These are phyloP conservation scores for Cyanocitta stelleri DNA, from an alignment of 2,113 vertebrate genomes.

Conservation along the genomic window DNA sequence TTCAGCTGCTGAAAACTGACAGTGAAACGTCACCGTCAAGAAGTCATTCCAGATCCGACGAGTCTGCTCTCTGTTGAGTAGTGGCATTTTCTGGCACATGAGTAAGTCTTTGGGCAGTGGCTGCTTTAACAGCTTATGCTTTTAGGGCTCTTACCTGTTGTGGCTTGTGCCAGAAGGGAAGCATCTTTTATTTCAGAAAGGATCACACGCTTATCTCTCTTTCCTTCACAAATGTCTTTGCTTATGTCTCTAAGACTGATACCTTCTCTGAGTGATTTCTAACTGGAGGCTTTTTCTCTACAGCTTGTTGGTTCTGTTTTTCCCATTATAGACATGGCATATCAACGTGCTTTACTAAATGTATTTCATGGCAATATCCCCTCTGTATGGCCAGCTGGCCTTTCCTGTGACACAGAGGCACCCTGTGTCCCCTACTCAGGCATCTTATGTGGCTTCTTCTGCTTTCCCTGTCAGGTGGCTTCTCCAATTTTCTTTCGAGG, in stretches of 20 bases:
- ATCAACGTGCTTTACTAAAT: not conserved
- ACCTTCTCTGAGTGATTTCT: not conserved
- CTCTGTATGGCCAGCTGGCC: not conserved
- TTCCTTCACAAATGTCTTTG: not conserved
- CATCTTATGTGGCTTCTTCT: not conserved
- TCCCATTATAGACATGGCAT: accelerated
- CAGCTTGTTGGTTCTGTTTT: not conserved
- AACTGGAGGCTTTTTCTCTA: not conserved
- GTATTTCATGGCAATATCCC: not conserved
- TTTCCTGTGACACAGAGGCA: not conserved
- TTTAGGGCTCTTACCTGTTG: not conserved
- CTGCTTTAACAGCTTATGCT: not conserved
- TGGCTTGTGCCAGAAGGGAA: not conserved
- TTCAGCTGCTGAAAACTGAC: not conserved
- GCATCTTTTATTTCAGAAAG: not conserved
- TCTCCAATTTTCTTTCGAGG: not conserved
- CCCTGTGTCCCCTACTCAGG: not conserved
- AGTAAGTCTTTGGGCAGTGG: not conserved
- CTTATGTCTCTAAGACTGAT: not conserved
- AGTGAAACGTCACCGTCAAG: not conserved
- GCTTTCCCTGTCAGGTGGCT: accelerated
- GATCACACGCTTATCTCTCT: not conserved
- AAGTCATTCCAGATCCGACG: accelerated
- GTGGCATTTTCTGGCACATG: not conserved
- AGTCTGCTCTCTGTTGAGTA: not conserved